Evolutionary conservation across 2,113 vertebrate species (phyloP).

Genomic region (Hypomesus transpacificus): DNA sequence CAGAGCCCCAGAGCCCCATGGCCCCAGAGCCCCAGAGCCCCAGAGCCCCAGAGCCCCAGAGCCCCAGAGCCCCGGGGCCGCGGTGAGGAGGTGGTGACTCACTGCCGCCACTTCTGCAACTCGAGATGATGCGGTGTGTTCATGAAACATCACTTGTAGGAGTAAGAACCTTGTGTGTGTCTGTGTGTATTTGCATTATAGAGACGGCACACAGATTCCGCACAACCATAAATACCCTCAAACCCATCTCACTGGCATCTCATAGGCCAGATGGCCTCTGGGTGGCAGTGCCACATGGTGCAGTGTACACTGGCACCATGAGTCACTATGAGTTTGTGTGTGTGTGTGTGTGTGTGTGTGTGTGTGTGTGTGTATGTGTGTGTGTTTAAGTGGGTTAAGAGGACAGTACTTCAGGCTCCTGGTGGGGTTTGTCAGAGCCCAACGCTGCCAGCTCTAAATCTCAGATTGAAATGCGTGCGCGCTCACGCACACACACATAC

Average conservation of each 20-base stretch:
- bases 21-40: too few species aligned
- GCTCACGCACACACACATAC: neutral
- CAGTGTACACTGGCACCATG: neutral
- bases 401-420: slow-evolving; percentile 27
- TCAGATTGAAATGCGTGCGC: neutral
- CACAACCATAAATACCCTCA: neutral
- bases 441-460: slow-evolving; percentile 5
- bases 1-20: too few species aligned
- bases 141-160: neutral
- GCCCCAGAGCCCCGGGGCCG: too few species aligned
- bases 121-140: neutral
- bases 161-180: too few species aligned
- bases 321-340: slow-evolving; percentile 1
- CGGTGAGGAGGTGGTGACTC: neutral
- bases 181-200: neutral
- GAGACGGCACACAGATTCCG: neutral
- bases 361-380: slow-evolving; percentile 11
- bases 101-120: neutral
- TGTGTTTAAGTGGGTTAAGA: slow-evolving; percentile 2
- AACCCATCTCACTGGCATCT: neutral
- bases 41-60: too few species aligned
- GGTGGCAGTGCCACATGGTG: neutral
- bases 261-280: neutral
- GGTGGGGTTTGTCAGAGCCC: neutral
- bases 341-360: slow-evolving; percentile 3